These are phyloP conservation scores for Alfaro cultratus DNA, from an alignment of 2,797 vertebrate species.

Conservation along the genomic window DNA sequence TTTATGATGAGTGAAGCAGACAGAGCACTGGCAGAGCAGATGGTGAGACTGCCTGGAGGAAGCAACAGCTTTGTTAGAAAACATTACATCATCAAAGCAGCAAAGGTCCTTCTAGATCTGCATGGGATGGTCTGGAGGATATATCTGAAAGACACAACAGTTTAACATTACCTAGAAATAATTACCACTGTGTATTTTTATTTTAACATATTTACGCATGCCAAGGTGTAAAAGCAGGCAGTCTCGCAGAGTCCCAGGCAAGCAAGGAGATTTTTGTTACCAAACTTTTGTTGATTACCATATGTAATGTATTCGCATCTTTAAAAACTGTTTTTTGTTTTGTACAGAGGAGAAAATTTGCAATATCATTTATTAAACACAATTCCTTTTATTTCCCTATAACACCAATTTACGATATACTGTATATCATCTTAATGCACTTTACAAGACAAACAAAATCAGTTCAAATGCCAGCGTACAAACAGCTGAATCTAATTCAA, in stretches of 20 bases:
- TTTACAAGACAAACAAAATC: background rate
- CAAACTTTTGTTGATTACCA: background rate
- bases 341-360: background rate
- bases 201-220: background rate
- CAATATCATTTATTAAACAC: background rate
- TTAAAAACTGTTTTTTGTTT: background rate
- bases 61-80: constrained; percentile 55
- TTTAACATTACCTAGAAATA: background rate
- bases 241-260: background rate
- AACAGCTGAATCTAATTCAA: background rate
- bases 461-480: background rate
- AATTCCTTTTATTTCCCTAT: background rate
- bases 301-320: no score
- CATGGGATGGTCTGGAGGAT: constrained; percentile 26
- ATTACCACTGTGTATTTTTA: background rate
- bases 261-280: background rate
- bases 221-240: background rate
- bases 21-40: constrained; percentile 63
- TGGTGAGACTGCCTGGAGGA: constrained; percentile 51
- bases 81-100: constrained; percentile 60
- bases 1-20: constrained; percentile 78
- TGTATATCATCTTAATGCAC: background rate
- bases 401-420: background rate
- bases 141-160: background rate
- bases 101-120: constrained; percentile 58